A percentile compares a stretch with the other conserved stretches of the same genome.
Evolutionary conservation across 1,140 invertebrate species (phyloP).

Genomic region (Drosophila pandora): DNA sequence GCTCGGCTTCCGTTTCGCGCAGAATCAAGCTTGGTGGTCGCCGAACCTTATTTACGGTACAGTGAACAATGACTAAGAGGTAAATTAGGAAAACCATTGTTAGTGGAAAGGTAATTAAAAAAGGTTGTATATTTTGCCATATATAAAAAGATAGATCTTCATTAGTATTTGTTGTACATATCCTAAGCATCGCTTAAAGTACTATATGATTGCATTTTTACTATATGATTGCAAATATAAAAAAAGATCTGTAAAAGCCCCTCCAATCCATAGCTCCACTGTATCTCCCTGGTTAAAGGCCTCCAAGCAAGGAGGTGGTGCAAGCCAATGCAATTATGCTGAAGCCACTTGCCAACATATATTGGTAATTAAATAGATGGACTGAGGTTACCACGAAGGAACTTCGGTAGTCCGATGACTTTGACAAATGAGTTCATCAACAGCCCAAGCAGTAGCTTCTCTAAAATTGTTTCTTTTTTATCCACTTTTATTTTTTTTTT

Average conservation of each 20-base stretch:
- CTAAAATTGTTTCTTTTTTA: conserved; percentile 6
- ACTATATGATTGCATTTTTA: neutral
- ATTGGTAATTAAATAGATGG: conserved; percentile 81
- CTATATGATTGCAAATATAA: neutral
- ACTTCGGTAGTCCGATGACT: conserved; percentile 44
- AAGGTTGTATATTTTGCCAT: neutral
- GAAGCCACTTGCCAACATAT: conserved; percentile 63
- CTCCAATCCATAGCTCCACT: conserved; percentile 20
- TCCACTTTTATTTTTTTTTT: neutral
- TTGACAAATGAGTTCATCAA: conserved; percentile 81
- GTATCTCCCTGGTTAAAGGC: conserved; percentile 21
- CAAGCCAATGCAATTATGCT: conserved; percentile 61
- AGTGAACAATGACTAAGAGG: conserved; percentile 39
- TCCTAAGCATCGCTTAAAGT: too few species aligned
- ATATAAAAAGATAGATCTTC: too few species aligned
- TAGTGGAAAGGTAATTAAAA: neutral
- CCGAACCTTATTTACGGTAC: conserved; percentile 23
- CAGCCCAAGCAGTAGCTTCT: conserved; percentile 51
- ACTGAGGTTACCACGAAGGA: conserved; percentile 43
- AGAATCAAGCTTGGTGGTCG: conserved; percentile 43
- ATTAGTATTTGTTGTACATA: too few species aligned
- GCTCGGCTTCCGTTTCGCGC: conserved; percentile 66
- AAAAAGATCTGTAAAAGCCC: neutral
- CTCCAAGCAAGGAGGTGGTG: conserved; percentile 21
- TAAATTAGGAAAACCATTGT: neutral